Evolutionary conservation across 2,797 vertebrate species (phyloP).

Genomic region (Champsocephalus gunnari): DNA sequence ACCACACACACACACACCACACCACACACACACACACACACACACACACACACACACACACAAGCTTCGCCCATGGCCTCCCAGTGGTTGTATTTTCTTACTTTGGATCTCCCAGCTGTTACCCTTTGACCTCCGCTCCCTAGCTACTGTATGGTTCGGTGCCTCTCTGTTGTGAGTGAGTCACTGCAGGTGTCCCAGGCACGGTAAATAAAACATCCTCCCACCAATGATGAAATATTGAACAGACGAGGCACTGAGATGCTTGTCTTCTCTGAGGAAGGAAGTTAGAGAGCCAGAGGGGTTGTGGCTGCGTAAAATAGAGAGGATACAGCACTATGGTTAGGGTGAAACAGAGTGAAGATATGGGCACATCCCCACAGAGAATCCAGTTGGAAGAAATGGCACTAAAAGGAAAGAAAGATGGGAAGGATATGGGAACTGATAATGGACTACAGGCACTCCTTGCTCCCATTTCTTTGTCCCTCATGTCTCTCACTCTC

Average conservation of each 20-base stretch:
- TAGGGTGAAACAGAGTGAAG: constrained; percentile 48
- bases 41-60: constrained; percentile 4
- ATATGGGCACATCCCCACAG: constrained; percentile 54
- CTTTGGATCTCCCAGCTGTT: constrained; percentile 44
- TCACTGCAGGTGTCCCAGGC: constrained; percentile 64
- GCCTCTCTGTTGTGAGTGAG: constrained; percentile 54
- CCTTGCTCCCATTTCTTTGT: constrained; percentile 29
- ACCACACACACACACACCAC: neutral
- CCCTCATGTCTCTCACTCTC: constrained; percentile 11
- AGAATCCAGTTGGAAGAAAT: constrained; percentile 61
- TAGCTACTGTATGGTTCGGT: constrained; percentile 49
- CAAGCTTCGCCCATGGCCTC: constrained; percentile 22
- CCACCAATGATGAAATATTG: constrained; percentile 74
- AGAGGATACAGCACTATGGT: constrained; percentile 51
- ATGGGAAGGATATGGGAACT: constrained; percentile 63
- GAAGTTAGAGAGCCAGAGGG: constrained; percentile 42
- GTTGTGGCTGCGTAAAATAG: constrained; percentile 60
- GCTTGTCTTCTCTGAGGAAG: constrained; percentile 64
- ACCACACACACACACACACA: neutral
- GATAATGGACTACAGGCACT: constrained; percentile 63
- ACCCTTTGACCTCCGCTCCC: constrained; percentile 58
- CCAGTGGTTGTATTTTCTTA: constrained; percentile 29
- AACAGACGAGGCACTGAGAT: constrained; percentile 71
- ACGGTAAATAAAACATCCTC: constrained; percentile 76
- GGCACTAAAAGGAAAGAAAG: constrained; percentile 57